Percentiles rank a stretch among this genome's conserved stretches.
Conservation (phyloP, 2,113 vertebrate genomes). For the Otolemur garnettii region DNA sequence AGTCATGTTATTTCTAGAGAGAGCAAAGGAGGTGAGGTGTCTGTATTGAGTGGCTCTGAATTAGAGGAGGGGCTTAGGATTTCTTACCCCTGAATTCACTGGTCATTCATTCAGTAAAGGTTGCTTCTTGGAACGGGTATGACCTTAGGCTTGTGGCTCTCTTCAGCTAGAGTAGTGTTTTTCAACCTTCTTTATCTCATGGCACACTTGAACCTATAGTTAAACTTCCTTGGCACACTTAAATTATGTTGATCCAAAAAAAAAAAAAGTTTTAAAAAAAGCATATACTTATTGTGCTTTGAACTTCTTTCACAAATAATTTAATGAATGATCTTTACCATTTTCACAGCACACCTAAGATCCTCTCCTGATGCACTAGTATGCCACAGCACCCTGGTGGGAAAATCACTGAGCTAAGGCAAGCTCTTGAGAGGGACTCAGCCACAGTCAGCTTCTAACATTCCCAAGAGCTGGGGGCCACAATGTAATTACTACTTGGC, state of each 20-base stretch:
- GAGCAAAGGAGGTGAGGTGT: background rate
- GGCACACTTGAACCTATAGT: too few species aligned
- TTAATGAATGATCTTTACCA: too few species aligned
- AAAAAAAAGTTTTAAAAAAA: too few species aligned
- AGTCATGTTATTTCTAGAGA: background rate
- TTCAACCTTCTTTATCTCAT: too few species aligned
- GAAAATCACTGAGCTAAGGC: background rate
- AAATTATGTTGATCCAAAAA: too few species aligned
- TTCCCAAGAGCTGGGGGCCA: background rate
- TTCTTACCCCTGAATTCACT: background rate
- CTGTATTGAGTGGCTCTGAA: background rate
- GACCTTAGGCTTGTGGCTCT: background rate
- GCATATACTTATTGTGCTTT: too few species aligned
- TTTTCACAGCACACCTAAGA: too few species aligned
- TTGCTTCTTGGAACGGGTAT: background rate
- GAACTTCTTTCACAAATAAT: too few species aligned
- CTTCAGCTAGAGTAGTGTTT: background rate
- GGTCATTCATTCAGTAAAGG: background rate
- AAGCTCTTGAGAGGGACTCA: background rate
- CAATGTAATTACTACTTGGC: background rate
- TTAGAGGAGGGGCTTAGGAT: background rate
- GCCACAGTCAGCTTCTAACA: background rate
- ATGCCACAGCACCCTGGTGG: too few species aligned
- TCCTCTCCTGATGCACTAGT: too few species aligned
- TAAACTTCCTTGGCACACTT: too few species aligned